Evolutionary conservation across 2,888 invertebrate species (phyloP), one percentile per base, ranked within the genome.

Genomic region (Tenthredo distinguenda): DNA sequence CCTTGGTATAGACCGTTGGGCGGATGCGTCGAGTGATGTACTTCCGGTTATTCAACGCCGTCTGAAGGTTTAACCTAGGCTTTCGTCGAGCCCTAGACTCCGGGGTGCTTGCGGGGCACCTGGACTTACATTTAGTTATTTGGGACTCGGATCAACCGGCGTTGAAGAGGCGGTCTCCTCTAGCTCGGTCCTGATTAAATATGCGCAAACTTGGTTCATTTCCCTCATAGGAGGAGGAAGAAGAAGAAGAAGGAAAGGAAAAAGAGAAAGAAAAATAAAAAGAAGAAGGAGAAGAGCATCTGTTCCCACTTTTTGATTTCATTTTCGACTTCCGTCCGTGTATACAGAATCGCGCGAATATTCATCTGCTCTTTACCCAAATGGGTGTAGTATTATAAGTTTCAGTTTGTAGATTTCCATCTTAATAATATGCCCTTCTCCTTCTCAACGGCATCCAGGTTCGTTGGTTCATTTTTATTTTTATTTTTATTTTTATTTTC

Each of bases 11-110:
- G 62, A 62, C 62, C 26, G 68, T 68, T 90, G 92, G 90, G 90
- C 93, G 93, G 93, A 93, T 93, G 93, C 91, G 92, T 90, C 91
- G 91, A 92, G 91, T 91, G 91, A 92, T 90, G 91, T 90, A 90
- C 92, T 92, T 92, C 92, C 92, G 92, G 92, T 92, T 92, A 92
- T 92, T 91, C 91, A 82, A 58, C 77, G 77, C 72, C 91, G 90
- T 90, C 90, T 89, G 90, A 91, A 91, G 91, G 91, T 89, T 90
- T 87, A 87, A 89, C 87, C 87, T 88, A 88, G 86, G 88, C 87
- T 87, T 55, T 62, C 81, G 81, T 55, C 81, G 84, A 85, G 86
- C 85, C 82, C 85, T 85, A 87, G 82, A 87, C 87, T 89, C 87
- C 88, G 86, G 87, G 84, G 84, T 86, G 55, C 55, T 47, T 55